Evolutionary conservation across 2,113 vertebrate species (phyloP).

Genomic region (Oceanodroma tethys): DNA sequence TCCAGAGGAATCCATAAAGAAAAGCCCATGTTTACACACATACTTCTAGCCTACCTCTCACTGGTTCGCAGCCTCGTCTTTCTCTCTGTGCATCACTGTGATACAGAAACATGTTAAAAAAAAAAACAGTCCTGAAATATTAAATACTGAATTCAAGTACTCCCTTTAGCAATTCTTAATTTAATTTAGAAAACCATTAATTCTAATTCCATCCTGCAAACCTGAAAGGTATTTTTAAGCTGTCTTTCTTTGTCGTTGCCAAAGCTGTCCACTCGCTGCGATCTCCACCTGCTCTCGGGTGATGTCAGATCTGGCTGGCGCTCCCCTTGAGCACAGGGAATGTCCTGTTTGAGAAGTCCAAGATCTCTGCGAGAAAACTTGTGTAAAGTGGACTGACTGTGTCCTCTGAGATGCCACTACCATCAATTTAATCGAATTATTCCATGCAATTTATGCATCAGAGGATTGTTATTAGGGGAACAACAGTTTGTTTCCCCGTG

Average conservation of each 20-base stretch:
- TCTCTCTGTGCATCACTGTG: not conserved
- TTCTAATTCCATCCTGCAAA: not conserved
- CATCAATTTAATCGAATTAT: not conserved
- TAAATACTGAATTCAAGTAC: not conserved
- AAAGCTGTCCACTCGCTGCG: not conserved
- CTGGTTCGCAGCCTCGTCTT: rapidly evolving
- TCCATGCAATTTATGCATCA: not conserved
- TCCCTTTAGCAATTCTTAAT: not conserved
- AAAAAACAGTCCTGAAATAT: not conserved
- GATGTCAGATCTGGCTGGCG: not conserved
- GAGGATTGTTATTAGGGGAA: not conserved
- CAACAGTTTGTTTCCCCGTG: not conserved
- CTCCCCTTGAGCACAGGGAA: not conserved
- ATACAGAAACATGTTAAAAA: rapidly evolving
- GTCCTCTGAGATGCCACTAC: not conserved
- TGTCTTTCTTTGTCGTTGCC: not conserved
- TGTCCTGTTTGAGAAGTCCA: not conserved
- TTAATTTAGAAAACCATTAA: not conserved
- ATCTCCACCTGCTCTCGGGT: not conserved
- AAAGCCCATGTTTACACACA: not conserved
- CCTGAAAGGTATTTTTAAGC: not conserved
- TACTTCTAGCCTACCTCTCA: too few relatives aligned
- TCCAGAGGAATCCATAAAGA: not conserved
- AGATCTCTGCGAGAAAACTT: not conserved
- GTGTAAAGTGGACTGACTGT: not conserved